These are phyloP conservation scores for Tortrix viridana DNA, from an alignment of 2,888 invertebrate species.

Conservation along the genomic window DNA sequence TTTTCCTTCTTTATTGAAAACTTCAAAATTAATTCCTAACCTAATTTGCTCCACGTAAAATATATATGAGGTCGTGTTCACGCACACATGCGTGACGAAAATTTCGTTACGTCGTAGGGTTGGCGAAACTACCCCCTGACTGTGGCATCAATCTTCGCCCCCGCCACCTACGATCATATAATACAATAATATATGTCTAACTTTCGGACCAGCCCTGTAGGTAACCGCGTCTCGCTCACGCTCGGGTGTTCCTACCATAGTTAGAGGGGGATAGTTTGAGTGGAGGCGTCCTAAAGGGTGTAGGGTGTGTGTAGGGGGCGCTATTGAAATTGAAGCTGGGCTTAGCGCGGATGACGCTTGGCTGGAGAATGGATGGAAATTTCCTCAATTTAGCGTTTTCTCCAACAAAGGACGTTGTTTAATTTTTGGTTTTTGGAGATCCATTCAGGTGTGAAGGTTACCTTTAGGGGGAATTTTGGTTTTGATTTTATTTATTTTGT, in stretches of 20 bases:
- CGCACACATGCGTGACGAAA: constrained; percentile 74
- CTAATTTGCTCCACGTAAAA: constrained; percentile 78
- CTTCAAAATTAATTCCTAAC: constrained; percentile 80
- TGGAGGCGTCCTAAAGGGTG: constrained; percentile 84
- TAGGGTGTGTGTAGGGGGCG: constrained; percentile 80
- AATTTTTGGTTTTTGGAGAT: constrained; percentile 79
- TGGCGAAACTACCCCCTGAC: constrained; percentile 77
- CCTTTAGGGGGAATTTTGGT: constrained; percentile 39
- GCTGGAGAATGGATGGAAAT: constrained; percentile 84
- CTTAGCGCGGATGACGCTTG: constrained; percentile 84
- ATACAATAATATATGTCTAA: constrained; percentile 85
- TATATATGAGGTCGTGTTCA: constrained; percentile 73
- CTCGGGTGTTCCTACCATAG: constrained; percentile 44
- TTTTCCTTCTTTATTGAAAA: constrained; percentile 78
- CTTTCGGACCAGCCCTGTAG: constrained; percentile 83
- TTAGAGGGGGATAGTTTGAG: constrained; percentile 55
- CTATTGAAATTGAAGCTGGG: constrained; percentile 85
- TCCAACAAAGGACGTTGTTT: constrained; percentile 83
- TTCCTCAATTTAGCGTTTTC: constrained; percentile 84
- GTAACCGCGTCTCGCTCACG: constrained; percentile 60
- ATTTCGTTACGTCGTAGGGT: constrained; percentile 82
- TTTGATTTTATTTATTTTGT: no score
- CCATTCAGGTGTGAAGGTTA: constrained; percentile 65
- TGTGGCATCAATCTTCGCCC: constrained; percentile 81
- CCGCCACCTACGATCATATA: constrained; percentile 82